Evolutionary conservation across 2,113 vertebrate species (phyloP), one percentile per base, ranked within the genome.

Genomic region (Zootoca vivipara): DNA sequence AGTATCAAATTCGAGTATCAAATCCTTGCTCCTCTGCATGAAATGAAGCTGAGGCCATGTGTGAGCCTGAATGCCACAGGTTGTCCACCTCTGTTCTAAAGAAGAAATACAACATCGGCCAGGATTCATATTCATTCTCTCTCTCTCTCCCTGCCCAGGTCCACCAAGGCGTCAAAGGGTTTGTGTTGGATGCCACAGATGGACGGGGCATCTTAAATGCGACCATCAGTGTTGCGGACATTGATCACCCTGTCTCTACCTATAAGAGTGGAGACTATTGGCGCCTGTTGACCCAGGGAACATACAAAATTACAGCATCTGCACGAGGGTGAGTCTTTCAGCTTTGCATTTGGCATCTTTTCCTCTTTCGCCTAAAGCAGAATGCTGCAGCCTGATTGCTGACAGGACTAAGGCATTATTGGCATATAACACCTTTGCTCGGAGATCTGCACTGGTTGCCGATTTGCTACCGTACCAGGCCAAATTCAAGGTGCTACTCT

Each of bases 181-280:
- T 98, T 86, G 98, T 99, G 83, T 96, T 98, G 87, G 98, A 99
- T 96, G 97, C 96, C 52, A 94, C 92, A 1, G 98, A 98, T 56
- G 95, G 97, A 52, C 97, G 96, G 58, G 98, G 98, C 82, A 98
- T 99, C 92, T 96, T 98, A 83, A 99, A 99, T 1, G 98, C 98
- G 78, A 99, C 98, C 87, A 98, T 99, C 92, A 97, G 95, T 4
- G 97, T 99, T 40, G 96, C 97, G 0, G 90, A 96, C 69, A 98
- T 99, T 67, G 87, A 98, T 91, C 98, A 99, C 90, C 96, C 95
- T 0, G 91, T 99, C 93, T 98, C 96, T 85, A 98, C 98, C n/a
- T 98, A 96, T 91, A 97, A 90, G 83, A 96, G 93, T 58, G 99
- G 99, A 89, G 99, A 99, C 93, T 99, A 98, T 94, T 99, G 99